These are phyloP conservation scores for Sesia bembeciformis DNA, from an alignment of 2,888 invertebrate species.

Conservation along the genomic window DNA sequence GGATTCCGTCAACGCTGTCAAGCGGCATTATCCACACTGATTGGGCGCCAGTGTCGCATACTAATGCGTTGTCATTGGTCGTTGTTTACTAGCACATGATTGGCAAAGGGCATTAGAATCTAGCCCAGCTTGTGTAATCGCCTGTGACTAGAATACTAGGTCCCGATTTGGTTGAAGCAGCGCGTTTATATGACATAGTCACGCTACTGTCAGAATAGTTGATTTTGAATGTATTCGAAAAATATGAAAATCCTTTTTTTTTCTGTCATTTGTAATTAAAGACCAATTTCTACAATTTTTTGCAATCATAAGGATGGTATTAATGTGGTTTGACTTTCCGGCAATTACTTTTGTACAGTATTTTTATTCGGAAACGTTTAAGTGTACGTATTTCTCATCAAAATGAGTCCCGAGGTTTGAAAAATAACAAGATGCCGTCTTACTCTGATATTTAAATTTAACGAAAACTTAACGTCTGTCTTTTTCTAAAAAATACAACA, in stretches of 20 bases:
- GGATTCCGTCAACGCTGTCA: not conserved
- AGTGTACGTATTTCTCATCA: too few species aligned
- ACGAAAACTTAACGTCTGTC: too few species aligned
- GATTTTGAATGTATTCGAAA: not conserved
- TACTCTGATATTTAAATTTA: too few species aligned
- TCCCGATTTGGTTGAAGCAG: slow-evolving; percentile 1
- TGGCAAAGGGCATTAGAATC: slow-evolving; percentile 22
- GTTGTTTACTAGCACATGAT: slow-evolving; percentile 3
- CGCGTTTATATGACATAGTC: not conserved
- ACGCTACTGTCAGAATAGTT: not conserved
- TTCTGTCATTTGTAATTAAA: not conserved
- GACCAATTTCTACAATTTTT: not conserved
- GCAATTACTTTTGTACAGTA: too few species aligned
- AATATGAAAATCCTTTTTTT: not conserved
- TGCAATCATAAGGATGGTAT: not conserved
- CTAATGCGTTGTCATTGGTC: slow-evolving; percentile 18
- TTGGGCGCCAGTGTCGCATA: slow-evolving; percentile 14
- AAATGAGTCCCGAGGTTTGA: too few species aligned
- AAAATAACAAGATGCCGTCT: too few species aligned
- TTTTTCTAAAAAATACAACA: too few species aligned
- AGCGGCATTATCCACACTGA: not conserved
- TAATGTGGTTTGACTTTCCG: too few species aligned
- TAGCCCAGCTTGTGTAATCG: slow-evolving; percentile 17
- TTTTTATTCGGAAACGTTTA: too few species aligned
- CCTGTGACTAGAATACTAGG: slow-evolving; percentile 43